Evolutionary conservation across 1,140 invertebrate species (phyloP).

Genomic region (Stegodyphus mimosarum): DNA sequence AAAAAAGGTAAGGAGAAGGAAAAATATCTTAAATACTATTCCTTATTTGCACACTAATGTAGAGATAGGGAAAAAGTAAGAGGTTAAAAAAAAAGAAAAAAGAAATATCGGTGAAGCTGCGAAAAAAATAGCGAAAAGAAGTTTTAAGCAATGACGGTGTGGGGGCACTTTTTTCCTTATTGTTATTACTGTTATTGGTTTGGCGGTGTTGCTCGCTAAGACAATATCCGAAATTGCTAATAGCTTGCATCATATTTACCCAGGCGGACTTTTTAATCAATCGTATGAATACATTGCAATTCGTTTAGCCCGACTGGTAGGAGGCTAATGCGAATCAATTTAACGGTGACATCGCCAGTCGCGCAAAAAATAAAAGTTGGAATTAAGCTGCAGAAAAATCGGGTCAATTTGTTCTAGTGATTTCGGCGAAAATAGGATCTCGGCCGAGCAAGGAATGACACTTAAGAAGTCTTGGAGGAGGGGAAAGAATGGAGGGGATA

Average conservation of each 20-base stretch:
- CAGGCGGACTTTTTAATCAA: conserved; percentile 49
- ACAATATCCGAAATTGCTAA: conserved; percentile 52
- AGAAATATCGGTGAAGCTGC: neutral
- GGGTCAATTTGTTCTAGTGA: conserved; percentile 61
- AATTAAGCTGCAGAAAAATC: conserved; percentile 61
- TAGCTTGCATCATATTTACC: conserved; percentile 56
- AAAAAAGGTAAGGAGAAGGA: conserved; percentile 28
- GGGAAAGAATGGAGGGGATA: neutral
- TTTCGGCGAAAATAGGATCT: conserved; percentile 59
- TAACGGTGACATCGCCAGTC: conserved; percentile 40
- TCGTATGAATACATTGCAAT: conserved; percentile 31
- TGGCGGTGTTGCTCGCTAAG: conserved; percentile 11
- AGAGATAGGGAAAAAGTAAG: neutral
- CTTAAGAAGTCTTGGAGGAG: neutral
- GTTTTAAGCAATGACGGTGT: neutral
- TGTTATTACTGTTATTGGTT: neutral
- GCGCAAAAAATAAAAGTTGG: conserved; percentile 50
- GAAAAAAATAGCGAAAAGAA: conserved; percentile 6
- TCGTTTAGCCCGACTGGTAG: neutral
- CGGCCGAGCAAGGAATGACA: neutral
- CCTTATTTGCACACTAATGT: conserved; percentile 55
- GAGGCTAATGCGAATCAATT: conserved; percentile 59
- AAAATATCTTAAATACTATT: conserved; percentile 55
- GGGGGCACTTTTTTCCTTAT: neutral
- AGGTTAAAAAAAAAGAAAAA: conserved; percentile 2